These are phyloP conservation scores for Apotomis capreana DNA, from an alignment of 2,888 invertebrate species.

Conservation along the genomic window DNA sequence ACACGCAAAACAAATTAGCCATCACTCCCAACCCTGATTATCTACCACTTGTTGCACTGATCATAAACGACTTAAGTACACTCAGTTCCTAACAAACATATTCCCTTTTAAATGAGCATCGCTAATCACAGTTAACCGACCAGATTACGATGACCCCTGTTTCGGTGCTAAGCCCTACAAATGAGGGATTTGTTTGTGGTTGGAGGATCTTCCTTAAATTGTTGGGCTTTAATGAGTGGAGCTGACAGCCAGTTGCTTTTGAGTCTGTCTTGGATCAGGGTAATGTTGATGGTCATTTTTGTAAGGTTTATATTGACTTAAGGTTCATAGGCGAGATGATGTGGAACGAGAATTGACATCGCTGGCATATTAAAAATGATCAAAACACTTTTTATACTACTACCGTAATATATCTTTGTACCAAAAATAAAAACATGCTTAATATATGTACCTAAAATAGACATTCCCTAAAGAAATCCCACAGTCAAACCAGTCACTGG, in stretches of 20 bases:
- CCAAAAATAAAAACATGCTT: too few relatives aligned
- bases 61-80: background rate
- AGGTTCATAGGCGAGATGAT: too few relatives aligned
- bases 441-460: too few relatives aligned
- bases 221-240: background rate
- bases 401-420: too few relatives aligned
- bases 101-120: constrained; percentile 17
- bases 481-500: too few relatives aligned
- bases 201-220: background rate
- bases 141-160: constrained; percentile 6
- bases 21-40: constrained; percentile 2
- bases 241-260: background rate
- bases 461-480: too few relatives aligned
- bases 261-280: background rate
- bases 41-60: constrained; percentile 19
- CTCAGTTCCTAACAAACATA: background rate
- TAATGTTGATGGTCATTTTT: background rate
- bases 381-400: too few relatives aligned
- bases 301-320: background rate
- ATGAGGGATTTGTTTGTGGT: background rate
- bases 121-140: constrained; percentile 13
- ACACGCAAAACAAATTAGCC: constrained; percentile 5
- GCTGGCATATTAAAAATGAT: too few relatives aligned
- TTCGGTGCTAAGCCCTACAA: constrained; percentile 7
- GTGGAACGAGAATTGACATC: too few relatives aligned